A percentile compares a stretch with the other conserved stretches of the same genome.
These are phyloP conservation scores for Diacarnus erythraeanus DNA, from an alignment of 37 sponge, comb jelly and placozoan species.

Conservation along the genomic window DNA sequence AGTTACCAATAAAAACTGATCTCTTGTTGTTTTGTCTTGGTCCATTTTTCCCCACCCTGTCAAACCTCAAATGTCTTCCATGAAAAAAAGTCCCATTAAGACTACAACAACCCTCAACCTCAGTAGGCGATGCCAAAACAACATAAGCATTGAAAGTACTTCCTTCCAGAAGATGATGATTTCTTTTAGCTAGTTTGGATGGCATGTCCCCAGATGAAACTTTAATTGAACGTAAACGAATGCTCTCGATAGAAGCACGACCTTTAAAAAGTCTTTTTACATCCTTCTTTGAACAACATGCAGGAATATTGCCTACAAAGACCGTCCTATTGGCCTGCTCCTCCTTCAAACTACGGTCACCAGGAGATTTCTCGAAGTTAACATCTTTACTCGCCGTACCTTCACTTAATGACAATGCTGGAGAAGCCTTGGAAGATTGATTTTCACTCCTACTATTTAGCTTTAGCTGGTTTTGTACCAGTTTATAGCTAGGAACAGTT, in stretches of 20 bases:
- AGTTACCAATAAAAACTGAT: slow-evolving; percentile 81
- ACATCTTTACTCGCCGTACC: too few species aligned
- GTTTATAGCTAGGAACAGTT: too few species aligned
- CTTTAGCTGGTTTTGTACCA: too few species aligned
- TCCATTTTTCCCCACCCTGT: slow-evolving; percentile 22
- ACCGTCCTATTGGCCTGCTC: slow-evolving; percentile 57
- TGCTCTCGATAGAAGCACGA: slow-evolving; percentile 57
- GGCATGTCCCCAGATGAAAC: slow-evolving; percentile 21
- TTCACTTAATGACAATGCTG: too few species aligned
- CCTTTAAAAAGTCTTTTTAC: slow-evolving; percentile 49
- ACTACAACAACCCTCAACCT: slow-evolving; percentile 31
- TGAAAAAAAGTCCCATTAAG: slow-evolving; percentile 46
- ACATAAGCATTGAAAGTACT: slow-evolving; percentile 67
- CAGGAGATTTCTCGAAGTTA: too few species aligned
- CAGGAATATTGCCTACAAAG: slow-evolving; percentile 78
- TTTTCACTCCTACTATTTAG: too few species aligned
- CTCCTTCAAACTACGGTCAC: slow-evolving; percentile 21
- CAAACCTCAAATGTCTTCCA: slow-evolving; percentile 73
- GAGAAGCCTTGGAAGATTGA: too few species aligned
- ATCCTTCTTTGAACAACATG: slow-evolving; percentile 35
- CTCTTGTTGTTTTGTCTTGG: slow-evolving; percentile 28
- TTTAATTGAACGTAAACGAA: slow-evolving; percentile 68
- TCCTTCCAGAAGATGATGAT: slow-evolving; percentile 20
- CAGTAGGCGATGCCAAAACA: slow-evolving; percentile 44
- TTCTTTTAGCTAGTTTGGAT: slow-evolving; percentile 37